phyloP scores from a whole-genome alignment of 1,140 invertebrate species.

The Anadara kagoshimensis region DNA sequence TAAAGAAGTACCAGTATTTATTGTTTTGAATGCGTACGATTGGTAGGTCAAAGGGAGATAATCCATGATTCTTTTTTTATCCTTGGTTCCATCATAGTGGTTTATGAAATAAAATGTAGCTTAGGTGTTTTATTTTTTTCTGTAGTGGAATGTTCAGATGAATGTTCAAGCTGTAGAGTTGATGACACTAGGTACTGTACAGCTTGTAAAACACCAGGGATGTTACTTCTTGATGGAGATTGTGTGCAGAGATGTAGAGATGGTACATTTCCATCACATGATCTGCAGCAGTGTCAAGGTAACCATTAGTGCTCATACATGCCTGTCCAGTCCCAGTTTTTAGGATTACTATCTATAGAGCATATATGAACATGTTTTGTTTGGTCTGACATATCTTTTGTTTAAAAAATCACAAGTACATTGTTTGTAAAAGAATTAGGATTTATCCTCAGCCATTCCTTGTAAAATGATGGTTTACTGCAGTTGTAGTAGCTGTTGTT shows the following conservation, averaged over 20 bases:
- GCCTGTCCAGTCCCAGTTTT: too few species aligned
- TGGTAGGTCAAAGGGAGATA: background rate
- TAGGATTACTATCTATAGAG: too few species aligned
- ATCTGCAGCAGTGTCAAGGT: slow-evolving; percentile 50
- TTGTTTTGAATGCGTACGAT: background rate
- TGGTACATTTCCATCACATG: slow-evolving; percentile 40
- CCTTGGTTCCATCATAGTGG: background rate
- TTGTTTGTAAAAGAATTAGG: too few species aligned
- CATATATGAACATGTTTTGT: too few species aligned
- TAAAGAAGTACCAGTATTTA: too few species aligned
- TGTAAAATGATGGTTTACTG: too few species aligned
- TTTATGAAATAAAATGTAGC: background rate
- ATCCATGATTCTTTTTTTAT: background rate
- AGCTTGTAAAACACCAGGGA: slow-evolving; percentile 35
- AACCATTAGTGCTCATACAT: background rate
- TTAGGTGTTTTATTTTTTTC: background rate
- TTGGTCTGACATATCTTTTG: too few species aligned
- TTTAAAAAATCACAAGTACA: too few species aligned
- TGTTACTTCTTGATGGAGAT: slow-evolving; percentile 43
- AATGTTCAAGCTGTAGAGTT: slow-evolving; percentile 43
- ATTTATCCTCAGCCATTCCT: too few species aligned
- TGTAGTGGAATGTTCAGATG: slow-evolving; percentile 46
- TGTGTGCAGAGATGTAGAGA: slow-evolving; percentile 49
- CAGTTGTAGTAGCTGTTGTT: too few species aligned
- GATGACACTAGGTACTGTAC: slow-evolving; percentile 42